A percentile compares a stretch with the other conserved stretches of the same genome.
phyloP scores from a whole-genome alignment of 2,888 invertebrate species.

The Neoascia interrupta region DNA sequence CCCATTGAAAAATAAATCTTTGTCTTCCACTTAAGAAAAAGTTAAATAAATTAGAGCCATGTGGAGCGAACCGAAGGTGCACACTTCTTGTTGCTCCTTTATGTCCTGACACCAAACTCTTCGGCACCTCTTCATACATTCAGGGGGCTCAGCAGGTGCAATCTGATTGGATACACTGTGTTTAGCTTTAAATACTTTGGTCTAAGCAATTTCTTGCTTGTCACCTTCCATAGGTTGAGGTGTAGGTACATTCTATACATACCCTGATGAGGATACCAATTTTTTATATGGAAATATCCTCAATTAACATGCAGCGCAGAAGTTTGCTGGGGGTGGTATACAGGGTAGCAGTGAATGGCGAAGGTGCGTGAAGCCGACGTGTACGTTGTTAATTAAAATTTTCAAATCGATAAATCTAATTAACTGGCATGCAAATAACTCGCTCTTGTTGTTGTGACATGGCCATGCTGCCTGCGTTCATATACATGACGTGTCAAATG shows the following conservation, averaged over 20 bases:
- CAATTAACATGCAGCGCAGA: slow-evolving; percentile 29
- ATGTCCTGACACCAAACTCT: slow-evolving; percentile 29
- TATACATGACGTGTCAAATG: slow-evolving; percentile 43
- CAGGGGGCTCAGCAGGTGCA: slow-evolving; percentile 37
- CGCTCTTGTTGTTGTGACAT: slow-evolving; percentile 38
- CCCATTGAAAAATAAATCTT: slow-evolving; percentile 65
- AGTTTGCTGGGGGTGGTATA: neutral
- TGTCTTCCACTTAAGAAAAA: slow-evolving; percentile 67
- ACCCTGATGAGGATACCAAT: too few species aligned
- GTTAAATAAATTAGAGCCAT: slow-evolving; percentile 64
- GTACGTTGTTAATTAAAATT: slow-evolving; percentile 72
- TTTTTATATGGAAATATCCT: too few species aligned
- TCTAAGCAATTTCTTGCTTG: slow-evolving; percentile 64
- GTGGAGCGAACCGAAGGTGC: slow-evolving; percentile 3
- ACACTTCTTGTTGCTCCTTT: neutral
- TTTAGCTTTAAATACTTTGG: slow-evolving; percentile 66
- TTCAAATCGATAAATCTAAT: slow-evolving; percentile 73
- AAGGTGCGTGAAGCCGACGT: slow-evolving; percentile 58
- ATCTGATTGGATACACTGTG: slow-evolving; percentile 31
- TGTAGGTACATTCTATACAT: too few species aligned
- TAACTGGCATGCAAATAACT: slow-evolving; percentile 69
- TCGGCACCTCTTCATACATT: slow-evolving; percentile 28
- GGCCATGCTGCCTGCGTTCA: slow-evolving; percentile 10
- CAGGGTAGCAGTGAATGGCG: slow-evolving; percentile 17
- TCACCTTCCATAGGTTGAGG: slow-evolving; percentile 52